Conservation (phyloP, 1,140 invertebrate genomes). For the Semibalanus balanoides region DNA sequence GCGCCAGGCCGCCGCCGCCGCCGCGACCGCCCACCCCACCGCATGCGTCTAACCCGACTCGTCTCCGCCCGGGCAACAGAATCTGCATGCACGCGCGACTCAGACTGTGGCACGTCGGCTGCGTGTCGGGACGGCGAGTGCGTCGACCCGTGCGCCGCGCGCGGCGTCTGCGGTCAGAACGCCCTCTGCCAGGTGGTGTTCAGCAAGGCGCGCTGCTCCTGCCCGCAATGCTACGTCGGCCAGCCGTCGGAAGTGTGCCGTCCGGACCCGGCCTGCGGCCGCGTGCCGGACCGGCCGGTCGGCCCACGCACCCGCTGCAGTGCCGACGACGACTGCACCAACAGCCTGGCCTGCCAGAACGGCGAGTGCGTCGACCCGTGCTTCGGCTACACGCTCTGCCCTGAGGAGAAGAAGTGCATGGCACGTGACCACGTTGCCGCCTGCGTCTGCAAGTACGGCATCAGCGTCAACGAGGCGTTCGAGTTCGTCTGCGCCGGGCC, state of each 20-base stretch:
- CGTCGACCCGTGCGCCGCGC: constrained; percentile 71
- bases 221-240: constrained; percentile 70
- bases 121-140: constrained; percentile 72
- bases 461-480: constrained; percentile 65
- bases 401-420: constrained; percentile 68
- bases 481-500: constrained; percentile 51
- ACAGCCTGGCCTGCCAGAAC: constrained; percentile 50
- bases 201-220: constrained; percentile 68
- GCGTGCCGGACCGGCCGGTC: constrained; percentile 23
- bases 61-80: constrained; percentile 19
- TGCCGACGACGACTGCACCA: constrained; percentile 54
- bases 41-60: constrained; percentile 9
- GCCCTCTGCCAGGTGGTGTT: constrained; percentile 67
- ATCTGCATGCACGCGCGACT: constrained; percentile 66
- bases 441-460: constrained; percentile 76
- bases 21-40: constrained; percentile 17
- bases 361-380: constrained; percentile 58
- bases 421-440: constrained; percentile 65
- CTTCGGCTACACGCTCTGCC: constrained; percentile 43
- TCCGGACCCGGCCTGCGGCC: constrained; percentile 51
- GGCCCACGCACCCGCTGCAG: constrained; percentile 36
- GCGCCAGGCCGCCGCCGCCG: constrained; percentile 8
- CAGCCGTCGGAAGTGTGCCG: constrained; percentile 57
- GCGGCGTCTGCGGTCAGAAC: constrained; percentile 73
- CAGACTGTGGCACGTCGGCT: constrained; percentile 77